phyloP scores from a whole-genome alignment of 1,140 invertebrate genomes.

The Arion vulgaris region DNA sequence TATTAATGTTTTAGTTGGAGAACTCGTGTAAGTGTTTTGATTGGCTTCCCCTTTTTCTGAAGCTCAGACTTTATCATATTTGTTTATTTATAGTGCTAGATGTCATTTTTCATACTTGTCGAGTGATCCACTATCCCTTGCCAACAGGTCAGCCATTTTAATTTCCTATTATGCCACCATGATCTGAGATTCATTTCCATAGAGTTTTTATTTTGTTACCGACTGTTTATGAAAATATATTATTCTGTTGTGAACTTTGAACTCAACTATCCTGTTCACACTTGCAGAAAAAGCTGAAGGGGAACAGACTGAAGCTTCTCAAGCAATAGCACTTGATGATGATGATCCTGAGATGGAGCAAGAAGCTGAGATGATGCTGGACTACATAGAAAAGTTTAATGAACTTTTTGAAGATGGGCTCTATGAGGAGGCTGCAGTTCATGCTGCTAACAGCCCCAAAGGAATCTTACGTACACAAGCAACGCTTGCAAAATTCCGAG shows the following conservation, averaged over 20 bases:
- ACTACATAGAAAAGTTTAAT: slow-evolving; percentile 73
- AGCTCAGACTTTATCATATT: too few relatives aligned
- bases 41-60: too few relatives aligned
- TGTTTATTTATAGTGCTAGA: too few relatives aligned
- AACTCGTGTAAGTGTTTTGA: too few relatives aligned
- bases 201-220: too few relatives aligned
- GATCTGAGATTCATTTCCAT: too few relatives aligned
- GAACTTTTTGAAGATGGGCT: slow-evolving; percentile 71
- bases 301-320: slow-evolving; percentile 43
- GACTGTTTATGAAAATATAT: too few relatives aligned
- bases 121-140: too few relatives aligned
- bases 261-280: background rate
- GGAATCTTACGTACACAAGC: slow-evolving; percentile 70
- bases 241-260: background rate
- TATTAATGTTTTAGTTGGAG: too few relatives aligned
- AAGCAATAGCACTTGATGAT: slow-evolving; percentile 63
- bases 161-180: too few relatives aligned
- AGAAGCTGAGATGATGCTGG: slow-evolving; percentile 72
- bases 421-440: slow-evolving; percentile 71
- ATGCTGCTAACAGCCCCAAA: slow-evolving; percentile 72
- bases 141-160: too few relatives aligned
- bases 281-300: slow-evolving; percentile 45
- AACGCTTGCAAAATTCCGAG: slow-evolving; percentile 70
- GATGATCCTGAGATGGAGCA: slow-evolving; percentile 71
- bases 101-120: too few relatives aligned